Evolutionary conservation across 2,113 vertebrate genomes (phyloP).

Genomic region (Halichoerus grypus): DNA sequence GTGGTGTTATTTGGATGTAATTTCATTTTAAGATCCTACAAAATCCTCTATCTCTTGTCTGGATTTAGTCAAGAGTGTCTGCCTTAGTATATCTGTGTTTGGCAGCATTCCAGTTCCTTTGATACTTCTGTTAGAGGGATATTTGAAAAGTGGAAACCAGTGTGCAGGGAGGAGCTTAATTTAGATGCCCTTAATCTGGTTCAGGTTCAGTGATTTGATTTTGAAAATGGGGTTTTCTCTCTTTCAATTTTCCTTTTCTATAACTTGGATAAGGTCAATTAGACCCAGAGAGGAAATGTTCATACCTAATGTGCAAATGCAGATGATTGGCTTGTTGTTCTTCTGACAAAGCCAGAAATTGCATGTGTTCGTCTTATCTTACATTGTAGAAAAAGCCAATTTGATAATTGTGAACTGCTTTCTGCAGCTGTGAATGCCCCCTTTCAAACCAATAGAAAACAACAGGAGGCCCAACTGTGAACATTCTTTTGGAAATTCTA

Average conservation of each 20-base stretch:
- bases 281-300: constrained; percentile 77
- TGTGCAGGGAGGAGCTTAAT: constrained; percentile 78
- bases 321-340: constrained; percentile 55
- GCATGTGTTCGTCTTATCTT: constrained; percentile 58
- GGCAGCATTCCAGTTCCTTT: constrained; percentile 74
- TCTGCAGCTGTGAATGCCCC: constrained; percentile 47
- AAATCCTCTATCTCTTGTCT: constrained; percentile 75
- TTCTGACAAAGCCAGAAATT: constrained; percentile 45
- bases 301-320: constrained; percentile 72
- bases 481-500: constrained; percentile 71
- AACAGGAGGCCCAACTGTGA: constrained; percentile 61
- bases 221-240: constrained; percentile 47
- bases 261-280: constrained; percentile 77
- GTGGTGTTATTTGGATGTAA: constrained; percentile 66
- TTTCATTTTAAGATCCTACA: constrained; percentile 71
- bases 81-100: constrained; percentile 65
- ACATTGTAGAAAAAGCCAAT: constrained; percentile 58
- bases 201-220: constrained; percentile 65
- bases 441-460: constrained; percentile 64
- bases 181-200: constrained; percentile 69
- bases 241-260: constrained; percentile 45
- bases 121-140: constrained; percentile 70
- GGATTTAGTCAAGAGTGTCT: constrained; percentile 70
- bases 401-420: constrained; percentile 74
- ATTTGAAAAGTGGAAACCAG: constrained; percentile 72